Conservation (phyloP, 2,113 vertebrate genomes). For the Pachycephala philippinensis region DNA sequence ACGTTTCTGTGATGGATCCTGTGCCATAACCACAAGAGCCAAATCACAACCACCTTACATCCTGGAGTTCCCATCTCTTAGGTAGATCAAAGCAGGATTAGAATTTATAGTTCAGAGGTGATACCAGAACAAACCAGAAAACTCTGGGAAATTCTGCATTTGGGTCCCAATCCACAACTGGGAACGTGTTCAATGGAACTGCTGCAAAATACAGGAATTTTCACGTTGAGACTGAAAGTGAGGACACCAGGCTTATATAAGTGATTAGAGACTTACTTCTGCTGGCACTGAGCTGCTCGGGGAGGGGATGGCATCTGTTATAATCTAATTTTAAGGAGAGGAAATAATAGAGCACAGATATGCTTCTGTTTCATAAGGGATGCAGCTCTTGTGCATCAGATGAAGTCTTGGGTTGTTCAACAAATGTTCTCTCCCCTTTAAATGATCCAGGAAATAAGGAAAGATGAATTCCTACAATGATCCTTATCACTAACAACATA, state of each 20-base stretch:
- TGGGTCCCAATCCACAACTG: not conserved
- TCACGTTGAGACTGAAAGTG: not conserved
- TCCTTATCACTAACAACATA: not conserved
- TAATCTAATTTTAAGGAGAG: conserved; percentile 27
- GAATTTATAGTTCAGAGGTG: not conserved
- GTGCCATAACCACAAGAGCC: not conserved
- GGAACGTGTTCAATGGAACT: not conserved
- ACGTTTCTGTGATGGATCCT: not conserved
- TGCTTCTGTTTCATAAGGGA: not conserved
- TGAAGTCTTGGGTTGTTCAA: not conserved
- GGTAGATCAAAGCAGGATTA: not conserved
- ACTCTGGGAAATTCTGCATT: not conserved
- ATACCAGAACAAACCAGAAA: not conserved
- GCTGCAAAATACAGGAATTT: not conserved
- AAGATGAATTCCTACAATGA: not conserved
- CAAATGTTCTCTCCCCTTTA: not conserved
- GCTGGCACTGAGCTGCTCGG: not conserved
- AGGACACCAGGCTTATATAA: not conserved
- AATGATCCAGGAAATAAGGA: not conserved
- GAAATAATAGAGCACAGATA: conserved; percentile 6
- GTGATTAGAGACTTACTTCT: not conserved
- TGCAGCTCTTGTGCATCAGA: not conserved
- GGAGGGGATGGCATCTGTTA: conserved; percentile 8
- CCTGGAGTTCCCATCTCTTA: not conserved
- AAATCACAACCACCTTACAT: not conserved